Conservation (phyloP, 2,888 invertebrate species). For the Idaea dimidiata region DNA sequence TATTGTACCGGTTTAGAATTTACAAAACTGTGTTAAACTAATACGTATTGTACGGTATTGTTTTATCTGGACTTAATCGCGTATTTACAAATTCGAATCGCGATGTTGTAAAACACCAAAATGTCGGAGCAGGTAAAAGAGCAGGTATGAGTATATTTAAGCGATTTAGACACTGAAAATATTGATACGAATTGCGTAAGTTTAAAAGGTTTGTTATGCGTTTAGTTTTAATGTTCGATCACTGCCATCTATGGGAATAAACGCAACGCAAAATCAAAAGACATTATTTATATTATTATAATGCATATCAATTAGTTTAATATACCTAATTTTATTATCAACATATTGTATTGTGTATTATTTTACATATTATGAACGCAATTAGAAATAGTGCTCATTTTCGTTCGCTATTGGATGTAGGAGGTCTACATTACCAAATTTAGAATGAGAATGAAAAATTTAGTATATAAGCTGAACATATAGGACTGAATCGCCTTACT, state of each 20-base stretch:
- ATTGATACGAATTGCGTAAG: not conserved
- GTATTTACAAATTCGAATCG: no score
- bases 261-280: constrained; percentile 9
- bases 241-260: not conserved
- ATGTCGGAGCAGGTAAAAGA: no score
- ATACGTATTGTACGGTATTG: no score
- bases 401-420: not conserved
- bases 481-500: constrained; percentile 39
- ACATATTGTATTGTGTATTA: not conserved
- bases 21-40: not conserved
- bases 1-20: not conserved
- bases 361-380: not conserved
- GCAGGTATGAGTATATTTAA: no score
- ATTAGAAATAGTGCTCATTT: not conserved
- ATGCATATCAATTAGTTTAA: constrained; percentile 17
- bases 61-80: no score
- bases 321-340: constrained; percentile 11
- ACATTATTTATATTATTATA: constrained; percentile 13
- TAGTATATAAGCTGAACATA: constrained; percentile 18
- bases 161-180: no score
- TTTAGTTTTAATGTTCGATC: not conserved
- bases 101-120: no score
- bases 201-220: not conserved
- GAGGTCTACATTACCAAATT: not conserved
- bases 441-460: constrained; percentile 5